phyloP scores from a whole-genome alignment of 2,888 invertebrate species.

The Heterodera filipjevi region DNA sequence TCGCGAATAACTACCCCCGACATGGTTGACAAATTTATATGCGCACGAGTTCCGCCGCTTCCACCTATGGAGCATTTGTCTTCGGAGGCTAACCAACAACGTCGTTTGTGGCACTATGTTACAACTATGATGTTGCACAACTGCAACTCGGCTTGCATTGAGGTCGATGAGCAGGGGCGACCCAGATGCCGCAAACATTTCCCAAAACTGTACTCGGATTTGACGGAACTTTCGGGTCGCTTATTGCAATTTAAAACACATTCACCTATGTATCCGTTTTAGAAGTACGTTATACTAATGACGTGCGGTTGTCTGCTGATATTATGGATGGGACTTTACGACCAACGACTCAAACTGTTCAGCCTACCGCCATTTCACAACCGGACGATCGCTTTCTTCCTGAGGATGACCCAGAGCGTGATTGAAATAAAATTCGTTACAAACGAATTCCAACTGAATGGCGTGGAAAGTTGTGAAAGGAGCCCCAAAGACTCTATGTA shows the following conservation, averaged over 20 bases:
- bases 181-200: constrained; percentile 19
- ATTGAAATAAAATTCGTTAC: constrained; percentile 12
- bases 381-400: neutral
- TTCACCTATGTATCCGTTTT: no score
- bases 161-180: neutral
- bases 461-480: no score
- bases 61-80: constrained; percentile 6
- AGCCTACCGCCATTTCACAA: no score
- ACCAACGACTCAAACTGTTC: neutral
- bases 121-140: constrained; percentile 18
- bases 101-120: neutral
- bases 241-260: neutral
- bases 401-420: neutral
- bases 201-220: constrained; percentile 17
- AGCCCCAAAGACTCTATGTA: no score
- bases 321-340: neutral
- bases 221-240: constrained; percentile 5
- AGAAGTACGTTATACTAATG: constrained; percentile 13
- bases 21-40: neutral
- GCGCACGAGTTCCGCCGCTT: constrained; percentile 6
- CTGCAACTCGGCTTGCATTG: constrained; percentile 17
- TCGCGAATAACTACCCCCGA: constrained; percentile 1
- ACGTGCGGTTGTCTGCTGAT: neutral
- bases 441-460: neutral
- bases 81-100: constrained; percentile 17